Base-by-base conservation (phyloP, 2,113 vertebrate genomes). In the Scomber scombrus region DNA sequence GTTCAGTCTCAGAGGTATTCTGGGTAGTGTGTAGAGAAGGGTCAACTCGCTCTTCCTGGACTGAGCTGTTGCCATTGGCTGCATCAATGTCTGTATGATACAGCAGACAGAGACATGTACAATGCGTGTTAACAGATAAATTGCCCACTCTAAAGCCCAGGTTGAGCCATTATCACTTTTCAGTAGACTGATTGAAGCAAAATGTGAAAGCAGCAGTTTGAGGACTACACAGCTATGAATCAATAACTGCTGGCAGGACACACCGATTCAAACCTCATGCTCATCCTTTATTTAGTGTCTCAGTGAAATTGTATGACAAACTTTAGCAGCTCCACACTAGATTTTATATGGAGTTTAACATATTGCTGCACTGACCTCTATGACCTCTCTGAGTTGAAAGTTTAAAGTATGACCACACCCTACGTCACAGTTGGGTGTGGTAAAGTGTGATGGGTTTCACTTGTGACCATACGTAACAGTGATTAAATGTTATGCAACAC, bases 11-110 rank as follows among this genome's bases (percentile, higher is more conserved):
- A 74, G 70, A 75, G 85, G 75, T 80, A 74, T 65, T 82, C 65
- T 87, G 90, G 65, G 80, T 55, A 65, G 80, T 66, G 71, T 89
- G 84, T 71, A 50, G 40, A 47, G 78, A 34, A 63, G 88, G 54
- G 12, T 74, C 60, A 1, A 10, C 55, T 43, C 3, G 73, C 50
- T 91, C 86, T 55, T 79, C 64, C 0, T 65, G 50, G 58, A 73
- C 52, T 11, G 65, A 77, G 52, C 40, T 76, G 45, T 45, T 52
- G 16, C 16, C 60, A 4, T 72, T 68, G 56, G 64, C 62, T 9
- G 63, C 60, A 31, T 85, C 58, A 12, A 31, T 45, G 15, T 82
- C 93, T 94, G 83, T 34, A n/a, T n/a, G 31, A 68, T 9, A 51
- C 61, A 71, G 60, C 0, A 23, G 29, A 81, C 4, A 56, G 2